phyloP scores from a whole-genome alignment of 2,797 vertebrate genomes.

The Lagorchestes hirsutus region DNA sequence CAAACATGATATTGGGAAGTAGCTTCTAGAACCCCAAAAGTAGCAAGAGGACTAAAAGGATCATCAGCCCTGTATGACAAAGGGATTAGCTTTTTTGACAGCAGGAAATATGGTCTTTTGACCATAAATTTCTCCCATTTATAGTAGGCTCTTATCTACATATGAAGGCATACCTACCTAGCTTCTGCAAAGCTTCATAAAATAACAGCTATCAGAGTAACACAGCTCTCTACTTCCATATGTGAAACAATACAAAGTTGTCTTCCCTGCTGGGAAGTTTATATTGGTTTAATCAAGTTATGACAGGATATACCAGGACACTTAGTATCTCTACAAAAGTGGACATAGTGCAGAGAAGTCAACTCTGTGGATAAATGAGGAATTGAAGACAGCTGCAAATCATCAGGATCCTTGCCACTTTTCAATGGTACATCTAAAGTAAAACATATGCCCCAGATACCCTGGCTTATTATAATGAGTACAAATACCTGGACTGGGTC shows the following conservation, averaged over 20 bases:
- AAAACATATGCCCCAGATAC: constrained; percentile 46
- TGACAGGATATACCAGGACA: constrained; percentile 9
- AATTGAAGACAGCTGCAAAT: constrained; percentile 16
- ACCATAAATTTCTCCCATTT: constrained; percentile 13
- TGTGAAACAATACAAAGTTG: not conserved
- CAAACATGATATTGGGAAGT: not conserved
- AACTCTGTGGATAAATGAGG: constrained; percentile 50
- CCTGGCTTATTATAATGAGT: constrained; percentile 20
- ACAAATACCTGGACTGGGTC: constrained; percentile 13
- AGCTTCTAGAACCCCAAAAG: constrained; percentile 5
- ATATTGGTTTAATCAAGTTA: not conserved
- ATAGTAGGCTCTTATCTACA: constrained; percentile 31
- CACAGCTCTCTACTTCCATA: constrained; percentile 18
- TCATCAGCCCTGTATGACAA: not conserved
- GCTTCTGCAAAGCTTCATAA: constrained; percentile 45
- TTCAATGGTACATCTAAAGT: constrained; percentile 42
- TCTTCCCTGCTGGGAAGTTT: not conserved
- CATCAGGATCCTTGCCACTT: constrained; percentile 37
- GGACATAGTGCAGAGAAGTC: constrained; percentile 36
- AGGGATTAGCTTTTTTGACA: constrained; percentile 7
- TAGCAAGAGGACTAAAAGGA: constrained; percentile 30
- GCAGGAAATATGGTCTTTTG: not conserved
- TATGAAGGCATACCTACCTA: constrained; percentile 19
- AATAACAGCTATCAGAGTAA: constrained; percentile 50
- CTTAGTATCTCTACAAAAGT: not conserved